Evolutionary conservation across 2,797 vertebrate species (phyloP), one percentile per base, ranked within the genome.

Genomic region (Peromyscus melanophrys): DNA sequence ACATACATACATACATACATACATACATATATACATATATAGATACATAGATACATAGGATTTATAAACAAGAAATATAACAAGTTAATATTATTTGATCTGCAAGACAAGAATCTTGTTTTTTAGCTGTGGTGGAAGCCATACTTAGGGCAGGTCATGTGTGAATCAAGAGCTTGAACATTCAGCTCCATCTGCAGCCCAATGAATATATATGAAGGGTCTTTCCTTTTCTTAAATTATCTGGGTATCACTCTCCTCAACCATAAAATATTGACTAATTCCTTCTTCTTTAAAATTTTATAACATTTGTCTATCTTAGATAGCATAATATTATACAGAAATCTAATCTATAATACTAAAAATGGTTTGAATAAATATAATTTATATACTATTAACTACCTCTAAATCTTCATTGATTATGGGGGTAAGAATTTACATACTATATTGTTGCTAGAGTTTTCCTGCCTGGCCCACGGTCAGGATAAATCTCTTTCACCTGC

Each of bases 51-150:
- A 77, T 46, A 55, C 1, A 29, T 73, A 37, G 10, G 52, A 14
- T 59, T 81, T 86, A 37, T 83, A 57, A 82, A 31, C 4, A 77
- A 10, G 10, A 77, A 96, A 81, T 63, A 82, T 92, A 87, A 96
- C 96, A 40, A 91, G 6, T 96, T 96, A 92, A 77, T 96, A 90
- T 14, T 75, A 10, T 91, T 92, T 31, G 4, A 94, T 80, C 96
- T 31, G 27, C 43, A 67, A 71, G 31, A 1, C 14, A 65, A 85
- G 11, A 52, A 37, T 52, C 19, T 49, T 25, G 16, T 17, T 11
- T 84, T 52, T 57, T 27, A 19, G 17, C 25, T 17, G 12, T 19
- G 7, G 9, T 19, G 2, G 29, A 40, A 16, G 29, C 31, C 49
- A 12, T 49, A 49, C 13, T n/a, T 29, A 52, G 40, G 40, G 27